Base-by-base conservation (phyloP, 2,113 vertebrate genomes). In the Pluvianellus socialis region DNA sequence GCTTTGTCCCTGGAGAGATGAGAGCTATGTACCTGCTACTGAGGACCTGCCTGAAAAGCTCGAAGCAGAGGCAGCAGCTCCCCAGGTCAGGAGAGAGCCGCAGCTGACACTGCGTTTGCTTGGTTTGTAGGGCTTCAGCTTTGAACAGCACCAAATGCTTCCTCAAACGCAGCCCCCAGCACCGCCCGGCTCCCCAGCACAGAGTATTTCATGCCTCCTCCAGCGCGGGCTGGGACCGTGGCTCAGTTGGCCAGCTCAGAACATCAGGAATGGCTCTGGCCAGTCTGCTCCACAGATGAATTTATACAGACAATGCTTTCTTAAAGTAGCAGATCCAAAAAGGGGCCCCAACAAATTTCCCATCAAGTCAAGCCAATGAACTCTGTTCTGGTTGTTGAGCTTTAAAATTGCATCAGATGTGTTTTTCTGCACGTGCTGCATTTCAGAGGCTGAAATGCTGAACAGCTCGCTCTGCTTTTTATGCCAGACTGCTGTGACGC, bases 21-120 rank as follows among this genome's bases (percentile, higher is more conserved):
- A 40, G 24, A 86, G 22, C 33, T 38, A 38, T 0, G 0, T 8
- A 63, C 42, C 20, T 50, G 2, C 0, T 7, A 12, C 32, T 9
- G 35, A 87, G 52, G 66, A 72, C 26, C 81, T 40, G 28, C 52
- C 61, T 47, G 56, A 50, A 82, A 63, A 65, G 33, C 62, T 55
- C 0, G 0, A 63, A 58, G 73, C 23, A 79, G 40, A 79, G 42
- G 28, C 50, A 88, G 74, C 44, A 63, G 44, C 47, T 75, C 22
- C 42, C 15, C 70, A 85, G 55, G 42, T 21, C 15, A 53, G 19
- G 40, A 1, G 2, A 72, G 49, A 72, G 75, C 35, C 1, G 0
- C 1, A 8, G 66, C 53, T 76, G 50, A 33, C 9, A 10, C 30
- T 4, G 20, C 14, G 24, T 44, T 47, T 24, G 14, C 13, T 7